Base-by-base conservation (phyloP, 2,113 vertebrate genomes). In the Amphiprion ocellaris region DNA sequence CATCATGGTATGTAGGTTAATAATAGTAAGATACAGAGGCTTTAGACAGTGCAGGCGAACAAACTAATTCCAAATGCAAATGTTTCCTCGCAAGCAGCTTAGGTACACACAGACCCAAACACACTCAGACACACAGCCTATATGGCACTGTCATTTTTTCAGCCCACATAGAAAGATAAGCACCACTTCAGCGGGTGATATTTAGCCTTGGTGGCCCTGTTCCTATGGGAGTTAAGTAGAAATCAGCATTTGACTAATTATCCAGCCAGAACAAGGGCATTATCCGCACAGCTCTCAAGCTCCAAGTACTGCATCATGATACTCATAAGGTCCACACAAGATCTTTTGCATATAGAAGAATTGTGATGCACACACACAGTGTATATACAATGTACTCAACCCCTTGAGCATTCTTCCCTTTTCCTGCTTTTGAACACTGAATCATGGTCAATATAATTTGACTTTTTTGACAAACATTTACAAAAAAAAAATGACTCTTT, bases 241-340 rank as follows among this genome's bases (percentile, higher is more conserved):
- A 92, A 86, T 91, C 84, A 88, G 85, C 79, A 82, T 91, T 91
- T 88, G 86, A 86, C 87, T 92, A 91, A 93, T 92, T 92, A 92
- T 83, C 83, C 65, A 77, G 50, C 23, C 49, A 46, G 75, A 85
- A 65, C 66, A 68, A 82, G 85, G 72, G 72, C 71, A 84, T 79
- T 65, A 89, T 63, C 81, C 87, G 78, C 58, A 77, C 69, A 50
- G 82, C 72, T 83, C 74, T 83, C 68, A 30, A 63, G 74, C 74
- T 87, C 74, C 52, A 65, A 83, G 69, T n/a, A 3, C 72, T 90
- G 69, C 60, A 85, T 87, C 74, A 69, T 82, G 82, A 86, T 76
- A 90, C 78, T 85, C 66, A 69, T 46, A 76, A 88, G 81, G 78
- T 62, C 72, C 41, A 28, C 79, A 79, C 54, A 74, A 68, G 58